These are phyloP conservation scores for Corynorhinus townsendii DNA, from an alignment of 2,113 vertebrate genomes.

Conservation along the genomic window DNA sequence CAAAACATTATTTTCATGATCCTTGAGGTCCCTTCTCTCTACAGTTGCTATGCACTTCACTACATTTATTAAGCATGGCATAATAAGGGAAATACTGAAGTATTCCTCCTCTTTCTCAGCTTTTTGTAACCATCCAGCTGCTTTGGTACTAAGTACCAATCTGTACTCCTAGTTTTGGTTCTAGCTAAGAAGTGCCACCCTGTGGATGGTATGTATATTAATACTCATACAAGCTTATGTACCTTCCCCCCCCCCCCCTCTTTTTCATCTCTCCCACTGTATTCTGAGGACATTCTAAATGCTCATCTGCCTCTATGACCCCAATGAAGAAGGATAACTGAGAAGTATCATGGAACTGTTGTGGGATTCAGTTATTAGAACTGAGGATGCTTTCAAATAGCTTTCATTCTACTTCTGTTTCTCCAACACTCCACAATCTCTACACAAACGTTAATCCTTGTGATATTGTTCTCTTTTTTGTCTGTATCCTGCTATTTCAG, in stretches of 20 bases:
- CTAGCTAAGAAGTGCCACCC: not conserved
- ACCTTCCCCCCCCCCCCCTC: not conserved
- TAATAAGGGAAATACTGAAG: not conserved
- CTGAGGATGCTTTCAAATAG: not conserved
- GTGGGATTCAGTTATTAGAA: not conserved
- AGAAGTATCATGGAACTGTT: not conserved
- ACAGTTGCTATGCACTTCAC: not conserved
- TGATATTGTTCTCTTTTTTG: not conserved
- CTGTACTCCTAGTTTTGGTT: not conserved
- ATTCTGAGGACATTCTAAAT: not conserved
- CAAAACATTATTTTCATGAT: not conserved
- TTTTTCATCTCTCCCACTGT: not conserved
- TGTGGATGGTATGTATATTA: not conserved
- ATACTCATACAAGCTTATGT: not conserved
- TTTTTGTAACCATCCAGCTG: not conserved
- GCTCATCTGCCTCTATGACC: not conserved
- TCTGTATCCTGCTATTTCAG: not conserved
- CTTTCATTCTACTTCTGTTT: not conserved
- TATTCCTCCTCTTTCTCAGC: not conserved
- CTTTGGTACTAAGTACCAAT: not conserved
- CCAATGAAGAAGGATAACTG: not conserved
- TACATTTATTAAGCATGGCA: not conserved
- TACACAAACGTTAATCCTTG: not conserved
- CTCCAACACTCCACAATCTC: not conserved
- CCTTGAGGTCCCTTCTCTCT: not conserved